phyloP scores from a whole-genome alignment of 2,797 vertebrate species.

The Eulemur coronatus region DNA sequence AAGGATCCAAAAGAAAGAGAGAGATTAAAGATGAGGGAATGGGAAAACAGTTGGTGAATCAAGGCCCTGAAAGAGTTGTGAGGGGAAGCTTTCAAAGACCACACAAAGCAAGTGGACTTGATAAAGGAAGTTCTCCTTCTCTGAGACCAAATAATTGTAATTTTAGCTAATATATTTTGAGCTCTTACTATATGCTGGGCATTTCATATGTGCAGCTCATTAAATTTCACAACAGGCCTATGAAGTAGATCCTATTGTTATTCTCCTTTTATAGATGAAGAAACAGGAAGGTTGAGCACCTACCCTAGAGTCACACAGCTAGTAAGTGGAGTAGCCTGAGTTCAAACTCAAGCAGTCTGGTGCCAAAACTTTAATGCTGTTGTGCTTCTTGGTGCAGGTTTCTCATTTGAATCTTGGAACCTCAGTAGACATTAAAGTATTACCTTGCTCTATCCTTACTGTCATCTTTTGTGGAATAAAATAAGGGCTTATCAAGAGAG shows the following conservation, averaged over 20 bases:
- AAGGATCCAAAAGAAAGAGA: neutral
- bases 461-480: neutral
- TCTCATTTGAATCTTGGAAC: constrained; percentile 15
- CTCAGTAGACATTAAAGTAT: constrained; percentile 23
- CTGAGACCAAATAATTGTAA: neutral
- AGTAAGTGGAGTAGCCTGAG: neutral
- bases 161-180: constrained; percentile 20
- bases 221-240: neutral
- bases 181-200: neutral
- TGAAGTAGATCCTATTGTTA: neutral
- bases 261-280: neutral
- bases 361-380: neutral
- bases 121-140: neutral
- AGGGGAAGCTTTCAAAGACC: neutral
- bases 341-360: neutral
- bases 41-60: neutral
- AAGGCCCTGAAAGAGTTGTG: neutral
- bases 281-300: neutral
- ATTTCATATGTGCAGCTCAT: neutral
- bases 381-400: neutral
- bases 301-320: neutral
- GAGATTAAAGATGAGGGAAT: constrained; percentile 4
- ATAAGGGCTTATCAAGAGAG: constrained; percentile 7
- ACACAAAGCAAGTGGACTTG: neutral
- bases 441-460: neutral